These are phyloP conservation scores for Brachionus calyciflorus DNA, from an alignment of 1,140 invertebrate species.

Conservation along the genomic window DNA sequence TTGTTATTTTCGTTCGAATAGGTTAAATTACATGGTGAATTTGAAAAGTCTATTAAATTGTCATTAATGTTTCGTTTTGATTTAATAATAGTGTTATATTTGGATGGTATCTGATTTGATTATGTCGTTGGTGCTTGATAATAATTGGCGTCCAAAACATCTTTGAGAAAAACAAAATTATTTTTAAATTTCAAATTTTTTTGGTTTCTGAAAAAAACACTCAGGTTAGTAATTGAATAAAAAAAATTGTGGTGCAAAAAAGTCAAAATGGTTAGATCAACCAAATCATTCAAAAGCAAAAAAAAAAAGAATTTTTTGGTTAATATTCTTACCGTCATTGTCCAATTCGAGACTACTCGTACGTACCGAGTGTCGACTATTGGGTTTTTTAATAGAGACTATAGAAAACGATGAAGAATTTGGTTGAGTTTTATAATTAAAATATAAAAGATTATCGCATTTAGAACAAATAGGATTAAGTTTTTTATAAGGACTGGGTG, in stretches of 20 bases:
- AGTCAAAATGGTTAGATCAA: no score
- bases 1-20: conserved; percentile 18
- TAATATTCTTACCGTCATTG: conserved; percentile 17
- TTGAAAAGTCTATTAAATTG: background rate
- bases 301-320: no score
- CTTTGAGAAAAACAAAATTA: conserved; percentile 15
- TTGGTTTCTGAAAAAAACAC: no score
- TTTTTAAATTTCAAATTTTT: background rate
- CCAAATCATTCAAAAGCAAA: no score
- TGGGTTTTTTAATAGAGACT: background rate
- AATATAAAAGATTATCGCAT: no score
- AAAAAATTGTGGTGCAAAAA: no score
- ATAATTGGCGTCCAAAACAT: conserved; percentile 23
- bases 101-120: no score
- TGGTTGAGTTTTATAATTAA: background rate
- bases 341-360: conserved; percentile 20
- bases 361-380: background rate
- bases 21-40: conserved; percentile 5
- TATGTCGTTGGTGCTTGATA: background rate
- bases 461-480: no score
- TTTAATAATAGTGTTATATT: background rate
- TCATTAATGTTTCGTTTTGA: background rate
- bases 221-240: no score
- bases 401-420: background rate
- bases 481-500: no score